These are phyloP conservation scores for Sycophaga agraensis DNA, from an alignment of 1,140 invertebrate genomes.

Conservation along the genomic window DNA sequence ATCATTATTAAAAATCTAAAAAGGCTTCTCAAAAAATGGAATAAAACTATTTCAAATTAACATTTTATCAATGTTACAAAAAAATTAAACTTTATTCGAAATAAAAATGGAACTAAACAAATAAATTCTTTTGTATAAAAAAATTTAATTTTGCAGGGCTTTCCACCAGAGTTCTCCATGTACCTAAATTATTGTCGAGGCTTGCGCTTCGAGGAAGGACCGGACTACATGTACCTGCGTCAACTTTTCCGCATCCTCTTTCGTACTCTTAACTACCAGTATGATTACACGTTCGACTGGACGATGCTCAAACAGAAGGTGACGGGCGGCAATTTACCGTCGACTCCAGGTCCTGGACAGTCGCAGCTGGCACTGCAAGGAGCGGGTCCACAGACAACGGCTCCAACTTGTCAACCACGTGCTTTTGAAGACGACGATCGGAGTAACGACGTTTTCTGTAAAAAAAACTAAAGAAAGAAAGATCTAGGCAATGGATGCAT, in stretches of 20 bases:
- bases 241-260: conserved; percentile 98
- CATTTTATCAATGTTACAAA: no score
- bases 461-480: no score
- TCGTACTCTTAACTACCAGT: conserved; percentile 97
- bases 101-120: no score
- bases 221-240: conserved; percentile 97
- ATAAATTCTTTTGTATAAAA: not conserved
- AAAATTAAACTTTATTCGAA: no score
- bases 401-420: no score
- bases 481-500: no score
- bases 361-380: conserved; percentile 36
- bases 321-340: conserved; percentile 36
- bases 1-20: no score
- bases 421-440: no score
- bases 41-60: no score
- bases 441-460: no score
- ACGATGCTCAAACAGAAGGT: conserved; percentile 95
- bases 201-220: conserved; percentile 92
- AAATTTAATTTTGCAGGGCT: conserved; percentile 65
- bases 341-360: conserved; percentile 31
- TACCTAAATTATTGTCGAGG: conserved; percentile 97
- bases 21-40: no score
- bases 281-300: conserved; percentile 99
- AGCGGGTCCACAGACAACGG: conserved; percentile 37
- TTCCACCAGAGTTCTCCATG: conserved; percentile 96